Conservation (phyloP, 2,888 invertebrate species). For the Brenthis ino region DNA sequence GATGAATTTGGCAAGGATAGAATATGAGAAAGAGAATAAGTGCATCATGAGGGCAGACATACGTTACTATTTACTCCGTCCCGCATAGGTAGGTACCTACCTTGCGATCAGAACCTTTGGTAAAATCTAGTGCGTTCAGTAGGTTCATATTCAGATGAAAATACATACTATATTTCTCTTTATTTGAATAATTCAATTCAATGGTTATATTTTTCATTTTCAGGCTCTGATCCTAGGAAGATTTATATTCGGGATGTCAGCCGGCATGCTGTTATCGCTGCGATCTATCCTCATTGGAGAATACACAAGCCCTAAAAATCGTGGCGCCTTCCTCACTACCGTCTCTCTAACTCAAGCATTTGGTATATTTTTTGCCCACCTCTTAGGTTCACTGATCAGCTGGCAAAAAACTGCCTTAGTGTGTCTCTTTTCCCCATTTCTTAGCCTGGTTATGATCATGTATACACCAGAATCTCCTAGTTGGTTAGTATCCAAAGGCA, state of each 20-base stretch:
- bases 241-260: slow-evolving; percentile 66
- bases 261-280: slow-evolving; percentile 75
- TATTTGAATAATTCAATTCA: not conserved
- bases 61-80: too few relatives aligned
- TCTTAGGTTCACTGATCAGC: slow-evolving; percentile 80
- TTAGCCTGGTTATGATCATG: slow-evolving; percentile 66
- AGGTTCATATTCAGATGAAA: too few relatives aligned
- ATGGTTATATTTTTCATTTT: slow-evolving; percentile 34
- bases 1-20: too few relatives aligned
- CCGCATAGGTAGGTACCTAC: too few relatives aligned
- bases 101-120: too few relatives aligned
- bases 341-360: slow-evolving; percentile 81
- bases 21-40: too few relatives aligned
- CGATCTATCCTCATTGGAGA: slow-evolving; percentile 80
- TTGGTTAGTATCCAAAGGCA: slow-evolving; percentile 83
- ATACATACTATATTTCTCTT: too few relatives aligned
- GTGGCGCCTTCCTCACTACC: slow-evolving; percentile 83
- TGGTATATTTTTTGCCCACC: slow-evolving; percentile 84
- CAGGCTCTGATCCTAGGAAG: slow-evolving; percentile 58
- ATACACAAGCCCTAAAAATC: slow-evolving; percentile 81
- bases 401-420: slow-evolving; percentile 82
- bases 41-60: too few relatives aligned
- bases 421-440: slow-evolving; percentile 65
- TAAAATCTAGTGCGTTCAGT: too few relatives aligned
- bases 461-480: slow-evolving; percentile 84